Base-by-base conservation (phyloP, 2,888 invertebrate genomes). In the Uloborus plumipes region DNA sequence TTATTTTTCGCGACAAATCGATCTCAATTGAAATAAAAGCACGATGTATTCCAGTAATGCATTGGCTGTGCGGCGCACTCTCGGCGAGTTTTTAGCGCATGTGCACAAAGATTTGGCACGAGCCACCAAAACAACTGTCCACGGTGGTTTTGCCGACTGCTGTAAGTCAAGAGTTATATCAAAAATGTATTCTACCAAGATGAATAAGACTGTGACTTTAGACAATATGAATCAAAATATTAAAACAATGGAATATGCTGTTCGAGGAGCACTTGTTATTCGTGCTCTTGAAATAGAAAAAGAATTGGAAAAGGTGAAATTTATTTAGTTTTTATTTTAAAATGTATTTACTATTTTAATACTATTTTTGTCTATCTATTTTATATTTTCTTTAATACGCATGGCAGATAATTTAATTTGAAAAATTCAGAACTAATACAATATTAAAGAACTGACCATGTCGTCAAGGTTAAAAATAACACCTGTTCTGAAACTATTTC, bases 201-300 rank as follows among this genome's bases (percentile, higher is more conserved):
- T 84, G 84, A 69, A 55, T 51, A 78, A 65, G 75, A 84, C 75
- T 50, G 65, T 84, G 22, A 76, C 73, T 26, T 87, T 95, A 87
- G 94, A 95, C 4, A 96, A 93, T 88, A 92, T 99, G 86, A 99
- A 98, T 89, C 96, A 96, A 2, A 93, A 95, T 88, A 93, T 98
- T 70, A 93, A 94, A 86, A 92, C 92, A 84, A 94, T 99, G 94
- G 96, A 99, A 90, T 99, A 99, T 90, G 99, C 99, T 2, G 99
- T 99, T 15, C 92, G 99, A 85, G 99, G 99, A 0, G 98, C 99
- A 0, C 92, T 99, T 83, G 97, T 99, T 69, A 94, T 94, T 76
- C 92, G 98, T 81, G 98, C 99, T 62, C 93, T 93, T 0, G 95
- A 97, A 90, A 94, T 99, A 83, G 97, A 98, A 90, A 95, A 95